Conservation (phyloP, 2,113 vertebrate species). For the Chamaea fasciata region DNA sequence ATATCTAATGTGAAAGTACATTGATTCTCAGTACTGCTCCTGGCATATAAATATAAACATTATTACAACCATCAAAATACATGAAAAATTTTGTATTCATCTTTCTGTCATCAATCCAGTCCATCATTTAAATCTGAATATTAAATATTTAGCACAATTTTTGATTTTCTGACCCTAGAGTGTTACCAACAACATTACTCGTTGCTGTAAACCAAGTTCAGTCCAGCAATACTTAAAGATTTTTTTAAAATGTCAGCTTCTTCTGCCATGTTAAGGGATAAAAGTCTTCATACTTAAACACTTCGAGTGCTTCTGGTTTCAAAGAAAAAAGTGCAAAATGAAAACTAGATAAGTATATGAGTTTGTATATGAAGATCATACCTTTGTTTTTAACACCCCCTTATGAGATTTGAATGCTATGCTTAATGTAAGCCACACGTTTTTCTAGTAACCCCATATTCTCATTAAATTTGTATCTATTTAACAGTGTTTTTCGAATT, state of each 20-base stretch:
- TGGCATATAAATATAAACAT: neutral
- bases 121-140: neutral
- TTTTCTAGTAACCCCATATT: neutral
- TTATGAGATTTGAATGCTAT: neutral
- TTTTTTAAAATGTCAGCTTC: neutral
- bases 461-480: neutral
- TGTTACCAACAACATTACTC: neutral
- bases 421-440: neutral
- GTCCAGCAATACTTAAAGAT: neutral
- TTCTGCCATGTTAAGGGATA: neutral
- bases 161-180: neutral
- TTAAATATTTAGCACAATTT: neutral
- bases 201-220: neutral
- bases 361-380: neutral
- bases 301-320: neutral
- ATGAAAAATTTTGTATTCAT: neutral
- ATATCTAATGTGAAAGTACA: neutral
- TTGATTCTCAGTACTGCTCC: neutral
- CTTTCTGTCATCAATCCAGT: neutral
- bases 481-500: neutral
- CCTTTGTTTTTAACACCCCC: neutral
- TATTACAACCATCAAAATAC: neutral
- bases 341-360: neutral
- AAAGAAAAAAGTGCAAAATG: neutral
- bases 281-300: neutral